phyloP scores from a whole-genome alignment of 2,888 invertebrate species.

The Agrochola lota region DNA sequence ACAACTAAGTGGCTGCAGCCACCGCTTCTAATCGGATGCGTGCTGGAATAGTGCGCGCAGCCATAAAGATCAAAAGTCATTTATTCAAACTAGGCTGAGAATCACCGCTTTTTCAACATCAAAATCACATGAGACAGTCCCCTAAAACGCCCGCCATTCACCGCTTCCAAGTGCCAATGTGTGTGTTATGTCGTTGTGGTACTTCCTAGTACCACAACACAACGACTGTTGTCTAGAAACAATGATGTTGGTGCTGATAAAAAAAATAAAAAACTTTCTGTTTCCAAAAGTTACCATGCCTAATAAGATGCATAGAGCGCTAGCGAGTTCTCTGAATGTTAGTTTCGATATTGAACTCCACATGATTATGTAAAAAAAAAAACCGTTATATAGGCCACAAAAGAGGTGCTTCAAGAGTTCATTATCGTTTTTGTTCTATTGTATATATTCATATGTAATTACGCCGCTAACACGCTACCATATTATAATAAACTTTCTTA shows the following conservation, averaged over 20 bases:
- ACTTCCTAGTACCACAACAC: neutral
- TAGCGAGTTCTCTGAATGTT: neutral
- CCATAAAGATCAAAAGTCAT: neutral
- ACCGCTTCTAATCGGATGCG: neutral
- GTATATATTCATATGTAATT: slow-evolving; percentile 20
- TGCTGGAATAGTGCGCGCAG: neutral
- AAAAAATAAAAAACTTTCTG: neutral
- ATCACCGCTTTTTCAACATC: neutral
- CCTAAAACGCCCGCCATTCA: neutral
- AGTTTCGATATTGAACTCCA: neutral
- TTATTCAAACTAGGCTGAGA: neutral
- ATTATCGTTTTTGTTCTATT: neutral
- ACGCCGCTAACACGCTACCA: slow-evolving; percentile 10
- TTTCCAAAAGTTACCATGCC: neutral
- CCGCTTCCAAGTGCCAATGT: neutral
- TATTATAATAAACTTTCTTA: slow-evolving; percentile 39
- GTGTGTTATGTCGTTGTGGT: too few species aligned
- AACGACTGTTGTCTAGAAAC: neutral
- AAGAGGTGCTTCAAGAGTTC: neutral
- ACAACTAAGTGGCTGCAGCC: neutral
- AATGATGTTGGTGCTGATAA: neutral
- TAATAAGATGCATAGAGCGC: neutral
- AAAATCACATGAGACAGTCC: neutral
- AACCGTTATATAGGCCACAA: neutral
- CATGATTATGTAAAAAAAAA: neutral